Conservation (phyloP, 2,797 vertebrate genomes). For the Girardinus metallicus region DNA sequence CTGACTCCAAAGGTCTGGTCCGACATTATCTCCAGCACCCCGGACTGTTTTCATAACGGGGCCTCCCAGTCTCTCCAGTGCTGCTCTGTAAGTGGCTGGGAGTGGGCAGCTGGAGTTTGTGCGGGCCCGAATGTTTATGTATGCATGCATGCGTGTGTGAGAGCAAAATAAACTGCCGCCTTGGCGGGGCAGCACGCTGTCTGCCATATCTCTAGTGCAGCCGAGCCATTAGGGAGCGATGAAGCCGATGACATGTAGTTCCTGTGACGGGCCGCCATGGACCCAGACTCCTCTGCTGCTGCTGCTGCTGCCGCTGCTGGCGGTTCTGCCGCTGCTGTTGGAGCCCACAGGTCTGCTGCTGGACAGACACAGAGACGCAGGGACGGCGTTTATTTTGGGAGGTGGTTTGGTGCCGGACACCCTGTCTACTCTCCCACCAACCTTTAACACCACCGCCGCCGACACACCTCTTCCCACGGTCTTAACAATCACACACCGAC, state of each 20-base stretch:
- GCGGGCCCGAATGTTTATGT: constrained; percentile 52
- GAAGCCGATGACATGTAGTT: constrained; percentile 88
- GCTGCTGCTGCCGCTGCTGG: constrained; percentile 32
- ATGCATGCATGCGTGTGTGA: constrained; percentile 19
- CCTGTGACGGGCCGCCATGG: constrained; percentile 74
- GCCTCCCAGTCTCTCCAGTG: constrained; percentile 66
- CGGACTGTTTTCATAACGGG: constrained; percentile 72
- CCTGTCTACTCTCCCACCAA: constrained; percentile 80
- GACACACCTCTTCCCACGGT: constrained; percentile 42
- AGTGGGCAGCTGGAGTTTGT: constrained; percentile 65
- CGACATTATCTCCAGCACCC: constrained; percentile 69
- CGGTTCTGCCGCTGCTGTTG: constrained; percentile 28
- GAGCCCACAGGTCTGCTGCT: constrained; percentile 70
- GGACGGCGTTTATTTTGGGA: constrained; percentile 84
- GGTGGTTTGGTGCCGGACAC: constrained; percentile 86
- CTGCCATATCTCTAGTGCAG: constrained; percentile 71
- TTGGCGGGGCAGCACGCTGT: constrained; percentile 72
- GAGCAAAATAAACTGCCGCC: constrained; percentile 69
- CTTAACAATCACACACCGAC: constrained; percentile 34
- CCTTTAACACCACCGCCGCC: constrained; percentile 42
- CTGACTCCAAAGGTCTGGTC: constrained; percentile 55
- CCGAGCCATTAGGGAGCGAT: constrained; percentile 81
- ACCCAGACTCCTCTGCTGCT: constrained; percentile 62
- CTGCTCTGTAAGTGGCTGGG: constrained; percentile 66
- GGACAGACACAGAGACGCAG: constrained; percentile 72